A percentile compares a stretch with the other conserved stretches of the same genome.
Conservation (phyloP, 2,888 invertebrate genomes). For the Coremacera marginata region DNA sequence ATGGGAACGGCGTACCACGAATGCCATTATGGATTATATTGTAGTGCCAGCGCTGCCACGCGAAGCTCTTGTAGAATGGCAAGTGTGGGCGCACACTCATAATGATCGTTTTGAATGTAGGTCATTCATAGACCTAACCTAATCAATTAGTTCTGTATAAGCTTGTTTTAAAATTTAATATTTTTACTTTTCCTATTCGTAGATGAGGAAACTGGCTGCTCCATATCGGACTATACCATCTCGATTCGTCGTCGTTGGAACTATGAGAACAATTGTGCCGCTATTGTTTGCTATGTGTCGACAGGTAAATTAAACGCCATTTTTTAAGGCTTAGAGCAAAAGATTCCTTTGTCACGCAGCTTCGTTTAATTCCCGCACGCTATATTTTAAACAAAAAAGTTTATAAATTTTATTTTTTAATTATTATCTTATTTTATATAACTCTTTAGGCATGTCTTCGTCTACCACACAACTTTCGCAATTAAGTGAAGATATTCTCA, state of each 20-base stretch:
- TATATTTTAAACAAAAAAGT: no score
- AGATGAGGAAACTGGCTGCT: slow-evolving; percentile 94
- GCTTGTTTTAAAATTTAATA: neutral
- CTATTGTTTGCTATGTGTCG: slow-evolving; percentile 86
- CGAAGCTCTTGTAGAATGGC: slow-evolving; percentile 89
- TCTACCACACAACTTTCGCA: slow-evolving; percentile 69
- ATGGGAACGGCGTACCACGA: slow-evolving; percentile 86
- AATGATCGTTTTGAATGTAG: slow-evolving; percentile 90
- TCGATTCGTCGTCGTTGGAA: slow-evolving; percentile 89
- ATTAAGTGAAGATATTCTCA: slow-evolving; percentile 66
- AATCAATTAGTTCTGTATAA: no score
- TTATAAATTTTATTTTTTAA: no score
- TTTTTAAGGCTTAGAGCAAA: neutral
- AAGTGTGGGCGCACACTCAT: slow-evolving; percentile 90
- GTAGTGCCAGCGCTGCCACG: slow-evolving; percentile 86
- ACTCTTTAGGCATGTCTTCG: slow-evolving; percentile 65
- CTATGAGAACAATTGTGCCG: slow-evolving; percentile 88
- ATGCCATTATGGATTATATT: slow-evolving; percentile 89
- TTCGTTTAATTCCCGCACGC: no score
- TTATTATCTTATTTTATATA: neutral
- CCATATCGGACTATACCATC: slow-evolving; percentile 84
- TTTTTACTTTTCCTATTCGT: neutral
- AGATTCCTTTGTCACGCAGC: no score
- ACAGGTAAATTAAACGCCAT: slow-evolving; percentile 69
- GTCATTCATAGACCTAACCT: slow-evolving; percentile 53